Conservation (phyloP, 1,140 invertebrate species). For the Lasioglossum baleicum region DNA sequence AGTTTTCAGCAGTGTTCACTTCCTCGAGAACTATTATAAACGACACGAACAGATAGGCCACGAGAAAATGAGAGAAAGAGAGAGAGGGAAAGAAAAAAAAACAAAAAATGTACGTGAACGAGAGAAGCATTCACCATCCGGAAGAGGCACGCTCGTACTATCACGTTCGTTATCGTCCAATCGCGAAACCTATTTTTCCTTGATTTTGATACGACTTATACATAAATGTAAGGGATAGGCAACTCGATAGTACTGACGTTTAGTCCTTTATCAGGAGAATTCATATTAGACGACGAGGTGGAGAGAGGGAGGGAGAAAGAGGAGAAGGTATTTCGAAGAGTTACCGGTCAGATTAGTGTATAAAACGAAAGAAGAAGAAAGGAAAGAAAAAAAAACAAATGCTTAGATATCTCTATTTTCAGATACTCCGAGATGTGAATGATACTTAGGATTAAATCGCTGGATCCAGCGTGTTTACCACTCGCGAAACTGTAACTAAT, state of each 20-base stretch:
- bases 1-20: conserved; percentile 50
- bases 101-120: too few species aligned
- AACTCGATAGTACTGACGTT: conserved; percentile 31
- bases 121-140: neutral
- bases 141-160: conserved; percentile 17
- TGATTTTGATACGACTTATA: conserved; percentile 73
- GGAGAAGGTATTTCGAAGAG: conserved; percentile 17
- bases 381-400: conserved; percentile 9
- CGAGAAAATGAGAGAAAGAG: neutral
- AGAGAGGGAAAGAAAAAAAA: too few species aligned
- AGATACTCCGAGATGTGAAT: conserved; percentile 40
- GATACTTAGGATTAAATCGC: conserved; percentile 40
- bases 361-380: neutral
- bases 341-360: conserved; percentile 36
- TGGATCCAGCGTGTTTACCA: neutral
- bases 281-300: conserved; percentile 19
- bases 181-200: conserved; percentile 62
- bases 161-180: conserved; percentile 52
- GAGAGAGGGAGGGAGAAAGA: neutral
- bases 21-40: conserved; percentile 21
- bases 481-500: conserved; percentile 14
- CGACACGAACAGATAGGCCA: conserved; percentile 33
- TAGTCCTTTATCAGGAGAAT: conserved; percentile 33
- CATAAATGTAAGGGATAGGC: conserved; percentile 46
- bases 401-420: conserved; percentile 47